phyloP scores from a whole-genome alignment of 2,888 invertebrate species.

The Eupithecia vulgata region DNA sequence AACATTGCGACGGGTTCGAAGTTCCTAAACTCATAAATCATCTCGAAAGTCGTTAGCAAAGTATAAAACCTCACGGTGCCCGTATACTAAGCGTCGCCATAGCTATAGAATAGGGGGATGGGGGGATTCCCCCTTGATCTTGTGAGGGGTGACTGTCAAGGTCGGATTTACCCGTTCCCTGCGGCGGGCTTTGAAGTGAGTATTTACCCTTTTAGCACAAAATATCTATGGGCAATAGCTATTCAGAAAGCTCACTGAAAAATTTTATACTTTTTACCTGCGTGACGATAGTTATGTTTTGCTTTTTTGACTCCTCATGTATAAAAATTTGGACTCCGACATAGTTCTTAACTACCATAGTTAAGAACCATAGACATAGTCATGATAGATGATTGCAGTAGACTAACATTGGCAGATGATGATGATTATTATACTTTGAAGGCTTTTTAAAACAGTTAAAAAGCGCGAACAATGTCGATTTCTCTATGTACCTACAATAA shows the following conservation, averaged over 20 bases:
- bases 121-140: neutral
- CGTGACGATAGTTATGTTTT: too few species aligned
- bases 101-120: neutral
- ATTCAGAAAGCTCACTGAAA: neutral
- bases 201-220: neutral
- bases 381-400: too few species aligned
- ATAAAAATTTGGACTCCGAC: too few species aligned
- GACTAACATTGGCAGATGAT: too few species aligned
- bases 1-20: neutral
- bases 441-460: too few species aligned
- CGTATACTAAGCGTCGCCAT: neutral
- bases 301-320: too few species aligned
- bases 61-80: neutral
- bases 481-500: too few species aligned
- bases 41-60: neutral
- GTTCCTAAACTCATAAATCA: neutral
- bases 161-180: conserved; percentile 41
- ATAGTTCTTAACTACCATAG: too few species aligned
- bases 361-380: too few species aligned
- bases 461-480: too few species aligned
- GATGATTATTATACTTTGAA: too few species aligned
- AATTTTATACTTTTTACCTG: neutral
- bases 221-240: neutral
- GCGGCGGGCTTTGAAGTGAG: neutral
- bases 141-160: conserved; percentile 46